Evolutionary conservation across 2,888 invertebrate species (phyloP), one percentile per base, ranked within the genome.

Genomic region (Drosophila kokeensis): DNA sequence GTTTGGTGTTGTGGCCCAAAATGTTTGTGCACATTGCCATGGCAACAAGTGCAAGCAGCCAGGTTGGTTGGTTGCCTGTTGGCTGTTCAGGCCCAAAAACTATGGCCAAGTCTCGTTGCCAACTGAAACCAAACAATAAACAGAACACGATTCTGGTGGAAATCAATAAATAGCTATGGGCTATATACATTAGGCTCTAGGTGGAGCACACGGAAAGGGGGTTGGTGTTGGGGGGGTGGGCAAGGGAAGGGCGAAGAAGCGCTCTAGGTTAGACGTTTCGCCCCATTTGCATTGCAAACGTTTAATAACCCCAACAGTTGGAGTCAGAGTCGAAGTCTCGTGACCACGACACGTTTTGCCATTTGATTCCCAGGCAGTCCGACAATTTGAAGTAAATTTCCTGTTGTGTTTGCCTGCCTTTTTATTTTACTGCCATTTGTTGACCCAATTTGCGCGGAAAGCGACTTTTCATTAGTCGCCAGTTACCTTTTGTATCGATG

Each of bases 391-490:
- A 77, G 75, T 81, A 76, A 83, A 83, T 85, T 85, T 87, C 84
- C 88, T 85, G 86, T 79, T 36, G 27, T 38, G 36, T 13, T 55
- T 15, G 13, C n/a, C 78, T 71, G 72, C 69, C 65, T 32, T 32
- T 70, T 63, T 70, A 62, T 63, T 70, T 64, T 69, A 62, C 66
- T 59, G 50, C 68, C 54, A 49, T 76, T 68, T 75, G 79, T 62
- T 85, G 84, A 85, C 84, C 84, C 75, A 85, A 86, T 85, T 85
- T 88, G 75, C 84, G 74, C 73, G 83, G 55, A 85, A 87, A 81
- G 88, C 83, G 86, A 77, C 88, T 85, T 88, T 85, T 85, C 84
- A 88, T 85, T 85, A 85, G 88, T 53, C 73, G 36, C 62, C 62
- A 68, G 76, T 75, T 71, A 55, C 69, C 71, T 67, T 80, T 87